Evolutionary conservation across 2,888 invertebrate genomes (phyloP), one percentile per base, ranked within the genome.

Genomic region (Polydrusus pterygomalis): DNA sequence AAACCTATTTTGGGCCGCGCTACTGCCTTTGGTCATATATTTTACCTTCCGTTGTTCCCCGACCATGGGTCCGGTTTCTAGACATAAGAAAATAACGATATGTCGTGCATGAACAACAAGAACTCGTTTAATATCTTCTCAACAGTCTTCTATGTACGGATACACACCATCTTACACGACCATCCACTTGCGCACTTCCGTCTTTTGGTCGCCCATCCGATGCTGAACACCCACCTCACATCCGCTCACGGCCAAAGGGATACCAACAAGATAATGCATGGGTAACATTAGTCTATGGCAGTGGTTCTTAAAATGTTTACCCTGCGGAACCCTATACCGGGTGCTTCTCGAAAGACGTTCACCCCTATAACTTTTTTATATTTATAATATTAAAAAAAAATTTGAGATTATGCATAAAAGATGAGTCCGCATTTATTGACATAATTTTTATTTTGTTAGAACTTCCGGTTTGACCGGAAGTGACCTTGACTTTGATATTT

Each of bases 171-270:
- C 74, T 69, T 68, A 81, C 81, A 80, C 72, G 81, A 80, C 79
- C 80, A 76, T 78, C 79, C 81, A 81, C 81, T 81, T 79, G 80
- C 63, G 64, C 60, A 79, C 77, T 81, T 81, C 81, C 81, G 80
- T 79, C 80, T 80, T 77, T 73, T 76, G 75, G n/a, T 67, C 75
- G 75, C 40, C 75, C 75, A 71, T 75, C 75, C 69, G 78, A 80
- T 78, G 79, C 78, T 72, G 75, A 79, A 80, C 81, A 80, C 80
- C 81, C 80, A 79, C 79, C 73, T 77, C 73, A 80, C 80, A 81
- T 80, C 82, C 80, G 81, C 73, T 67, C 75, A 20, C 43, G 45
- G 51, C 51, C 34, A 30, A n/a, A 70, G 70, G 68, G 63, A 73
- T 73, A 72, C 54, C 71, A 60, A 47, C 71, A 49, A 72, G 72